phyloP scores from a whole-genome alignment of 2,888 invertebrate genomes.

The Venustoraphidia nigricollis region DNA sequence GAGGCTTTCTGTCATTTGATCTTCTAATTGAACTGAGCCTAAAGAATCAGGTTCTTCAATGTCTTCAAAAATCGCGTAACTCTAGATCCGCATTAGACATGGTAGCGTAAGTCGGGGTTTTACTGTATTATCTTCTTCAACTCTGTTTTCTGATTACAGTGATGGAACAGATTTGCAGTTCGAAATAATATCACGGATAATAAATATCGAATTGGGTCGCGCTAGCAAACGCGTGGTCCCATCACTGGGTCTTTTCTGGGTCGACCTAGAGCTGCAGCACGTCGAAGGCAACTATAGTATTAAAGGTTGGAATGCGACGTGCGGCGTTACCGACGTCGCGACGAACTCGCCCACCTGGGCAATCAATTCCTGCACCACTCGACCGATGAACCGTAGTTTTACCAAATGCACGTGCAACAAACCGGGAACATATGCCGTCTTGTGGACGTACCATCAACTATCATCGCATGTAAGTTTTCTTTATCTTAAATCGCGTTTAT shows the following conservation, averaged over 20 bases:
- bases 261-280: conserved; percentile 32
- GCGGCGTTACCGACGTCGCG: conserved; percentile 30
- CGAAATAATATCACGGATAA: conserved; percentile 37
- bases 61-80: too few species aligned
- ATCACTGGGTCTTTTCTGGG: conserved; percentile 29
- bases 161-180: conserved; percentile 52
- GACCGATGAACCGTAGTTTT: conserved; percentile 29
- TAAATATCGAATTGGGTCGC: conserved; percentile 16
- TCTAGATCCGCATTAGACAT: too few species aligned
- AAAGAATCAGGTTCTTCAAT: too few species aligned
- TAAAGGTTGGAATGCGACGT: conserved; percentile 30
- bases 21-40: too few species aligned
- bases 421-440: conserved; percentile 45
- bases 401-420: conserved; percentile 44
- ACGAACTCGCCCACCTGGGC: conserved; percentile 43
- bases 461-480: conserved; percentile 29
- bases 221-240: conserved; percentile 28
- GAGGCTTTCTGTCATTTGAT: too few species aligned
- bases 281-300: conserved; percentile 30
- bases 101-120: too few species aligned
- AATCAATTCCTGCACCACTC: conserved; percentile 38
- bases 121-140: neutral
- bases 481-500: too few species aligned
- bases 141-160: conserved; percentile 24
- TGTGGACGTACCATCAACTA: conserved; percentile 25